These are phyloP conservation scores for Aphelocoma californica DNA, from an alignment of 2,797 vertebrate genomes.

Conservation along the genomic window DNA sequence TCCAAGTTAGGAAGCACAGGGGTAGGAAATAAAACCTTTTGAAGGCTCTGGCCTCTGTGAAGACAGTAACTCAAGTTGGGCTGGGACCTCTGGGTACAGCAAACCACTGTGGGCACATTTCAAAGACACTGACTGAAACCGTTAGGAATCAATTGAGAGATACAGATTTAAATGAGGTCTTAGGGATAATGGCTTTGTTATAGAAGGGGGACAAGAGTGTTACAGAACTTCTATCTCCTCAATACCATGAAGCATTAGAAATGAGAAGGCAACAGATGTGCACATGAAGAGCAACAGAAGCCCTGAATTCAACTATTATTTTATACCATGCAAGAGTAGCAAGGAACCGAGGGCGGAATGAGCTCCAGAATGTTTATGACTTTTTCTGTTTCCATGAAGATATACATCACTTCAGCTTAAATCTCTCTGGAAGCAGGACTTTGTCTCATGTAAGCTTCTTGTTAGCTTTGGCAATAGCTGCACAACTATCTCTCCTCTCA, in stretches of 20 bases:
- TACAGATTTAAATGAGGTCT: neutral
- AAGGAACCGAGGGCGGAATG: neutral
- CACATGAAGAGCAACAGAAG: neutral
- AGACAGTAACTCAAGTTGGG: neutral
- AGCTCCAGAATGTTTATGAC: neutral
- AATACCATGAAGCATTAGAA: neutral
- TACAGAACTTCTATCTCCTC: neutral
- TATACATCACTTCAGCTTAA: neutral
- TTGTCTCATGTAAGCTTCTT: neutral
- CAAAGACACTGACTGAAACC: neutral
- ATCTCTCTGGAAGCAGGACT: neutral
- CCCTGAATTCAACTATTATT: neutral
- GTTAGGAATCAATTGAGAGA: neutral
- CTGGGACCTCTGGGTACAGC: neutral
- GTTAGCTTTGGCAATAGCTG: constrained; percentile 34
- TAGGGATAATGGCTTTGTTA: neutral
- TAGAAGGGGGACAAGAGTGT: neutral
- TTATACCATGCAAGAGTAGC: neutral
- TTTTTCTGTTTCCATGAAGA: neutral
- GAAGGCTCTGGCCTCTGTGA: neutral
- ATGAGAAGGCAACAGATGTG: neutral
- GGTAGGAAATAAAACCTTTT: neutral
- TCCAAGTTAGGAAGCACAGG: neutral
- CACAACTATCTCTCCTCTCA: neutral
- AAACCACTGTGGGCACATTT: neutral